These are phyloP conservation scores for Gordius sp. DNA, from an alignment of 2,888 invertebrate species.

Conservation along the genomic window DNA sequence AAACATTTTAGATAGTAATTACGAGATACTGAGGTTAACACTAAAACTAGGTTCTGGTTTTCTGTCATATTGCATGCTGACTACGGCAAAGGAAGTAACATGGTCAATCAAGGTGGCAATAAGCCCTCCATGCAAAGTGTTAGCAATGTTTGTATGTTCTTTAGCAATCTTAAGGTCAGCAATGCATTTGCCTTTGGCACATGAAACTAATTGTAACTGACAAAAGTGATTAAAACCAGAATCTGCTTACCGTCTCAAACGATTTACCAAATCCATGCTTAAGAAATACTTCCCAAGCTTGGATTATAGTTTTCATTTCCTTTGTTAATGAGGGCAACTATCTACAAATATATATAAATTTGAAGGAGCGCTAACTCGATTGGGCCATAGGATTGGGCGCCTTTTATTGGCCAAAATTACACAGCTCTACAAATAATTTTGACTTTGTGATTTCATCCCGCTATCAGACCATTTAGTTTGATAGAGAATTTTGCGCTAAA, in stretches of 20 bases:
- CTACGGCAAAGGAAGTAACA: slow-evolving; percentile 9
- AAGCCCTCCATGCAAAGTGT: slow-evolving; percentile 7
- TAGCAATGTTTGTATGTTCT: neutral
- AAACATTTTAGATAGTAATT: no score
- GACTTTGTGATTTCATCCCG: no score
- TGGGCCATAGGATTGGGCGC: no score
- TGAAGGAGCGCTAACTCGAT: no score
- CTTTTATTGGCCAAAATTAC: no score
- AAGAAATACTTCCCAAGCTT: neutral
- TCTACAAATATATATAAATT: no score
- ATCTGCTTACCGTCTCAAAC: neutral
- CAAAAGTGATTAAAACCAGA: neutral
- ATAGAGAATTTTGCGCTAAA: no score
- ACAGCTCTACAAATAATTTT: no score
- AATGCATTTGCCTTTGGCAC: slow-evolving; percentile 6
- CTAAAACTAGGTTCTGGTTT: neutral
- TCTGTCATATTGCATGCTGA: neutral
- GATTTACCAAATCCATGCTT: neutral
- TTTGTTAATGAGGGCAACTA: no score
- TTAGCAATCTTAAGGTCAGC: neutral
- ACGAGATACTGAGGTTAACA: neutral
- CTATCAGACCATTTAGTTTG: no score
- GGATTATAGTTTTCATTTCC: neutral
- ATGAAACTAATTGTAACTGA: neutral
- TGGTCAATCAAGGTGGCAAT: slow-evolving; percentile 12